These are phyloP conservation scores for Aphaenogaster rudis DNA, from an alignment of 1,140 invertebrate genomes.

Conservation along the genomic window DNA sequence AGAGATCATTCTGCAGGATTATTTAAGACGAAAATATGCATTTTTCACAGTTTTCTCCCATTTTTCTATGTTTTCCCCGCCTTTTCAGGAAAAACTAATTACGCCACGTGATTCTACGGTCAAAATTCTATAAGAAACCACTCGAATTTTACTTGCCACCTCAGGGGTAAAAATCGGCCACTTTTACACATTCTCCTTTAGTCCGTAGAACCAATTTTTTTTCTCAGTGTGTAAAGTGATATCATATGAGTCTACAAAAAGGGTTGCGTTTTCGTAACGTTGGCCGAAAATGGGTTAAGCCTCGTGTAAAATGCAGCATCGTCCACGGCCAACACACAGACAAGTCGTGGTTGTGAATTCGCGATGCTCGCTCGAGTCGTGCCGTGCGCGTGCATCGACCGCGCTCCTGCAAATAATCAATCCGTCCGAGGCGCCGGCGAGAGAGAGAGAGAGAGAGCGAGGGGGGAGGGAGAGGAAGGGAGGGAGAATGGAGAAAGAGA, in stretches of 20 bases:
- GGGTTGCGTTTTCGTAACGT: neutral
- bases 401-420: constrained; percentile 69
- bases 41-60: too few relatives aligned
- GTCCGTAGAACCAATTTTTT: too few relatives aligned
- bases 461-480: neutral
- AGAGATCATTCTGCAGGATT: too few relatives aligned
- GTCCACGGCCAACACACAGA: neutral
- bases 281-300: neutral
- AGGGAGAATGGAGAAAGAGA: neutral
- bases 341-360: constrained; percentile 20
- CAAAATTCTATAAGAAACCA: too few relatives aligned
- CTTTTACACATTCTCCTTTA: too few relatives aligned
- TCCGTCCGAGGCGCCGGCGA: constrained; percentile 50
- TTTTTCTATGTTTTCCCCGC: too few relatives aligned
- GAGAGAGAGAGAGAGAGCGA: neutral
- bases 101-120: too few relatives aligned
- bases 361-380: constrained; percentile 16
- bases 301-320: neutral
- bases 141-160: too few relatives aligned
- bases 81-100: too few relatives aligned
- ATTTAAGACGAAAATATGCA: too few relatives aligned
- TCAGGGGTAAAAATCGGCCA: too few relatives aligned
- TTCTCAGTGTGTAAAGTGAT: neutral
- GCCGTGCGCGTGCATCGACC: constrained; percentile 46
- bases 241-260: neutral